Evolutionary conservation across 2,888 invertebrate genomes (phyloP), one percentile per base, ranked within the genome.

Genomic region (Microplitis manilae): DNA sequence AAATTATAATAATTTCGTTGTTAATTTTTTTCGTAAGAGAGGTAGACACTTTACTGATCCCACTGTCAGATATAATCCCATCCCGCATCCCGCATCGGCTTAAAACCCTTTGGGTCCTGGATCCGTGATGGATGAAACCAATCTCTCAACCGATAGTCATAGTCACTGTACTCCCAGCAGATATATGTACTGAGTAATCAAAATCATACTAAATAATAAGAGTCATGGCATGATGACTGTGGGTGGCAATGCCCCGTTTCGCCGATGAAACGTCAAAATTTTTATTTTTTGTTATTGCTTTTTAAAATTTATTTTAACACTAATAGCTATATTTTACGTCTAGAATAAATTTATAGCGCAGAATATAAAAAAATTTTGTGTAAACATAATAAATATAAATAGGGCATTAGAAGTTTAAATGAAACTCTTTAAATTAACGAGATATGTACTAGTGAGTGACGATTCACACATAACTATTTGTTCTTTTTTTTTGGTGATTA

Each of bases 41-140:
- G n/a, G 40, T 8, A n/a, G 40, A 69, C 69, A 69, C 50, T 41
- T 13, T 30, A 15, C 5, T 8, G 69, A 69, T 69, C 41, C 50
- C 69, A 69, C 0, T 50, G n/a, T 69, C 20, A 69, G 69, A 69
- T 69, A 69, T 40, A n/a, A 41, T 6, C 50, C 9, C 50, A 50
- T 50, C 50, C n/a, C 50, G 50, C 50, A 50, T 50, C 50, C 13
- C 15, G 41, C 20, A 41, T 50, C 41, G 59, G 67, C 72, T 60
- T 50, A 50, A 65, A 65, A 67, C 65, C 50, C 60, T 39, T 40
- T 71, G 50, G 50, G 50, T 50, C 50, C 67, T 76, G n/a, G n/a
- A 59, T 13, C 69, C n/a, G 30, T 86, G 86, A 87, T 85, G 82
- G 85, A 87, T 87, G 86, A 82, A 86, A 86, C 83, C 81, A 85